Evolutionary conservation across 2,797 vertebrate genomes (phyloP), one percentile per base, ranked within the genome.

Genomic region (Microcaecilia unicolor): DNA sequence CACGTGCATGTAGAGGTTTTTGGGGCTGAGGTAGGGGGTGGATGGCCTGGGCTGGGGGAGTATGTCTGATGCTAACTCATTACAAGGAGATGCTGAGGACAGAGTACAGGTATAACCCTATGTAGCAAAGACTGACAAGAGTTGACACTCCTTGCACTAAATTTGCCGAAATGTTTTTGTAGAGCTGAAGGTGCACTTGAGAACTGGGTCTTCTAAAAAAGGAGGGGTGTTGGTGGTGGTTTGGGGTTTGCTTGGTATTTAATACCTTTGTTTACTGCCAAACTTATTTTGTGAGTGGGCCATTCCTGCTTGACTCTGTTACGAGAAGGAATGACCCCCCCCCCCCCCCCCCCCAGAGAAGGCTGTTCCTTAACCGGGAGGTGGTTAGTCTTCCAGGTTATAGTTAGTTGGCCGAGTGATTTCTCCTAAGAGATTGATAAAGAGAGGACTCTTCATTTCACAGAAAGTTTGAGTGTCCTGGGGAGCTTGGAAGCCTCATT

Each of bases 181-280:
- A 61, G 67, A 53, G 64, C 71, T 81, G 78, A 76, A 73, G 73
- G 74, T 76, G 76, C 76, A 76, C 69, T 74, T 70, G 60, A 61
- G 34, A 55, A 64, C 51, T 74, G 57, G 64, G 58, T 67, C 63
- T 51, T 71, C 52, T 61, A 51, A 41, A 31, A 31, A 28, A 30
- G n/a, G n/a, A n/a, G n/a, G n/a, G n/a, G n/a, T n/a, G n/a, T n/a
- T n/a, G n/a, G n/a, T n/a, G n/a, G n/a, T n/a, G n/a, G n/a, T n/a
- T n/a, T n/a, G n/a, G n/a, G n/a, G n/a, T n/a, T n/a, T n/a, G n/a
- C n/a, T n/a, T 40, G 18, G 20, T 37, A 39, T 27, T 6, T 48
- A 40, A 8, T 16, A n/a, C 10, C 21, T 31, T 13, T 4, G 4
- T 36, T 64, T 34, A 35, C 10, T 7, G 25, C 15, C 58, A 24